Evolutionary conservation across 2,797 vertebrate species (phyloP), one percentile per base, ranked within the genome.

Genomic region (Hoplostethus atlanticus): DNA sequence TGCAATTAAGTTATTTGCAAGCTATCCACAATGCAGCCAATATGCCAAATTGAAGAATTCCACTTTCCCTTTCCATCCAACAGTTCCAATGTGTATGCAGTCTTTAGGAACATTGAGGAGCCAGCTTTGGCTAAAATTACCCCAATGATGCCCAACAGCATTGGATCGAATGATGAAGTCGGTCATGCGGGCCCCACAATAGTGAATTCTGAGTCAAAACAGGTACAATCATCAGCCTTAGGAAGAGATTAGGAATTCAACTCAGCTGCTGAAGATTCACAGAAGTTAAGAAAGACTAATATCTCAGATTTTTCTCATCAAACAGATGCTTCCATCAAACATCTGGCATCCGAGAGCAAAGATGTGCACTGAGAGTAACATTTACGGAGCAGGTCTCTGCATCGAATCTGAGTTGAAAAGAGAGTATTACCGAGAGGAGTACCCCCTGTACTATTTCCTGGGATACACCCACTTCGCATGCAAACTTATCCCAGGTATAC

Each of bases 381-480:
- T 89, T 38, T 95, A 92, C 30, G 94, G 93, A 59, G 58, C 71
- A 1, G 84, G 86, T n/a, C 0, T 95, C 13, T 96, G 95, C 59
- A 11, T 91, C 34, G 93, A 94, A 38, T 86, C 86, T 4, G 91
- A 93, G 62, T 12, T 93, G 11, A 89, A 64, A 69, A 89, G 85
- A 63, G 77, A 77, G 15, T 92, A 92, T 84, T 94, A 85, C 65
- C 50, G 86, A 2, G 80, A 91, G 5, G 91, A 95, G 70, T 93
- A 92, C 69, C 95, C 95, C 2, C 84, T 96, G 10, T 94, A 92
- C 80, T 94, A 94, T 65, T 85, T 95, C 58, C 62, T 95, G 59
- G 95, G 95, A 68, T 89, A 87, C 77, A 95, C 90, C 12, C 15
- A 79, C 1, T 58, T 93, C 59, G 79, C 82, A 47, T 1, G 84